phyloP scores from a whole-genome alignment of 2,113 vertebrate genomes.

The Onychorhynchus coronatus region DNA sequence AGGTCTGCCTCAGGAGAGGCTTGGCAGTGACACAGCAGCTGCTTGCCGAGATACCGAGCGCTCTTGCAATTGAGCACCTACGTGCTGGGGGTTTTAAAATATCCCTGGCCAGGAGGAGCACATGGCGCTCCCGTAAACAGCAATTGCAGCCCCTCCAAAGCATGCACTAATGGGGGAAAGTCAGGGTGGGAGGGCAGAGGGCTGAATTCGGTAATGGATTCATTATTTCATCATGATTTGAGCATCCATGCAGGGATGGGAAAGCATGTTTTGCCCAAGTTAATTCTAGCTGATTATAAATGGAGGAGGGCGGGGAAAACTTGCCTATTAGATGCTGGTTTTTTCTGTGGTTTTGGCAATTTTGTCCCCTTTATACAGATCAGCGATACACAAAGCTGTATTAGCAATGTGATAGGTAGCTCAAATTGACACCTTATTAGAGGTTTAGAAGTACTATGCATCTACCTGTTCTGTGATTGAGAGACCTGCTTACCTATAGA shows the following conservation, averaged over 20 bases:
- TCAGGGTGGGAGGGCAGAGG: background rate
- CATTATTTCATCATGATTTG: background rate
- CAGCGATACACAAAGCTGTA: background rate
- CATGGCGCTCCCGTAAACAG: background rate
- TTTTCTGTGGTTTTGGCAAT: background rate
- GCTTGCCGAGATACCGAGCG: background rate
- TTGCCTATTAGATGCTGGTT: background rate
- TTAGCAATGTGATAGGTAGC: background rate
- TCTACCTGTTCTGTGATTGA: background rate
- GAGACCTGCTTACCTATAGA: background rate
- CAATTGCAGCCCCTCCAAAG: background rate
- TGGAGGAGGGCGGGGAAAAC: background rate
- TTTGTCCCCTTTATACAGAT: background rate
- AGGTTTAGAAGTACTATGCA: background rate
- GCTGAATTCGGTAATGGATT: background rate
- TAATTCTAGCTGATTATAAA: constrained; percentile 31
- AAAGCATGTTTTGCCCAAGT: background rate
- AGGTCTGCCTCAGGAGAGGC: constrained; percentile 12
- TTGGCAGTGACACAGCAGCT: constrained; percentile 51
- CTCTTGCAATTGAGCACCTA: background rate
- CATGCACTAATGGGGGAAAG: background rate
- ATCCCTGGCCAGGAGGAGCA: background rate
- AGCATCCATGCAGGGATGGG: background rate
- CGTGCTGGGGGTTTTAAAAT: constrained; percentile 20
- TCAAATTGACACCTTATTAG: background rate